Conservation (phyloP, 2,888 invertebrate genomes). For the Synanthedon formicaeformis region DNA sequence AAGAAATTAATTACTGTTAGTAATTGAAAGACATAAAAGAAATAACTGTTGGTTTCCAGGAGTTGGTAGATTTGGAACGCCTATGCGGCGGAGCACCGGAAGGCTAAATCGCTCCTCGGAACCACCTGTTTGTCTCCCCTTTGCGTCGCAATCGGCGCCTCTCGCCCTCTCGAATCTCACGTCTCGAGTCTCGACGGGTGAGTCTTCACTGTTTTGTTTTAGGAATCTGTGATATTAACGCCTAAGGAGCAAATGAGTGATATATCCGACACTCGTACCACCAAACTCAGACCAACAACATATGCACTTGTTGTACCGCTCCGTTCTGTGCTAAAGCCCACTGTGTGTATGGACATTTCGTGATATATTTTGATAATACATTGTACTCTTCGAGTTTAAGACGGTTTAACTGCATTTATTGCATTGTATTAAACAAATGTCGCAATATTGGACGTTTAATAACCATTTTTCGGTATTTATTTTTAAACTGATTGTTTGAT, state of each 20-base stretch:
- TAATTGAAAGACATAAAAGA: too few relatives aligned
- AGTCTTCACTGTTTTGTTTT: conserved; percentile 32
- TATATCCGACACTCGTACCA: conserved; percentile 2
- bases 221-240: conserved; percentile 67
- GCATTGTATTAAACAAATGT: conserved; percentile 3
- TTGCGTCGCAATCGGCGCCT: conserved; percentile 5
- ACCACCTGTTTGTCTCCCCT: conserved; percentile 1
- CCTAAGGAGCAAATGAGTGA: conserved; percentile 42
- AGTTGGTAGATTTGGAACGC: conserved; percentile 46
- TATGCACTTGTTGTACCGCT: neutral
- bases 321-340: conserved; percentile 7
- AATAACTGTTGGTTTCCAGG: conserved; percentile 22
- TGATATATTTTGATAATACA: conserved; percentile 8
- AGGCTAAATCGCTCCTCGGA: conserved; percentile 24
- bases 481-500: too few relatives aligned
- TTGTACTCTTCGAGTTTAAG: neutral
- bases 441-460: too few relatives aligned
- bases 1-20: too few relatives aligned
- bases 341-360: conserved; percentile 8
- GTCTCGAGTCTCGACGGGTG: conserved; percentile 6
- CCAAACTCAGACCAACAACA: neutral
- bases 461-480: too few relatives aligned
- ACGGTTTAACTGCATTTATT: conserved; percentile 16
- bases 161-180: conserved; percentile 1
- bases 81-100: conserved; percentile 50